Conservation (phyloP, 2,888 invertebrate species). For the Cheilosia grossa region DNA sequence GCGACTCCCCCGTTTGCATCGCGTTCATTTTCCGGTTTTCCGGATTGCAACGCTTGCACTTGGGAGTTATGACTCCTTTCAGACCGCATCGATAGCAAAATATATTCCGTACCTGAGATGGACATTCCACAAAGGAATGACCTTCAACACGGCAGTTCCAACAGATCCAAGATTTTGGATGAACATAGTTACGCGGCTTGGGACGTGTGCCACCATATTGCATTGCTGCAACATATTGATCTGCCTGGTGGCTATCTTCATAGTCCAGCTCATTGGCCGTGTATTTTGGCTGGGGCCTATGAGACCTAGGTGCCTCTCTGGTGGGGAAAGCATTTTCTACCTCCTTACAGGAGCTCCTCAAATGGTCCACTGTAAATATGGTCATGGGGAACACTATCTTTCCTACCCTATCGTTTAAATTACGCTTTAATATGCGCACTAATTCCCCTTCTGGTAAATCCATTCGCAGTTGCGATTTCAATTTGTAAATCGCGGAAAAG, state of each 20-base stretch:
- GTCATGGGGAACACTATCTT: slow-evolving; percentile 2
- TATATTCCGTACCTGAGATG: too few species aligned
- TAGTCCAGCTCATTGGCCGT: slow-evolving; percentile 1
- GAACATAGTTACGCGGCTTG: too few species aligned
- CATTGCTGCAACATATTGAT: background rate
- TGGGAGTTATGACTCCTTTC: slow-evolving; percentile 8
- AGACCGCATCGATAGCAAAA: background rate
- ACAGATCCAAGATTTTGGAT: too few species aligned
- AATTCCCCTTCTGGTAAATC: too few species aligned
- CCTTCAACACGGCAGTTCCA: too few species aligned
- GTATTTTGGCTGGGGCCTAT: background rate
- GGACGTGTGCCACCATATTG: background rate
- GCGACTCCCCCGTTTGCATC: slow-evolving; percentile 12
- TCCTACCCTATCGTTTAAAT: background rate
- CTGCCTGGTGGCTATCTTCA: background rate
- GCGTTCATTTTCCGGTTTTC: slow-evolving; percentile 13
- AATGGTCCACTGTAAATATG: background rate
- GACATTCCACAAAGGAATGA: too few species aligned
- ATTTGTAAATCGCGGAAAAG: background rate
- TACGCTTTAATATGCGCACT: background rate
- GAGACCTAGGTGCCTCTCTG: background rate
- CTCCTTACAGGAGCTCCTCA: slow-evolving; percentile 8
- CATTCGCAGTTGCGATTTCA: background rate
- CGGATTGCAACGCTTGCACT: background rate
- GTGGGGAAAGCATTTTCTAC: background rate